Conservation (phyloP, 2,888 invertebrate genomes). For the Temnothorax ravouxi region DNA sequence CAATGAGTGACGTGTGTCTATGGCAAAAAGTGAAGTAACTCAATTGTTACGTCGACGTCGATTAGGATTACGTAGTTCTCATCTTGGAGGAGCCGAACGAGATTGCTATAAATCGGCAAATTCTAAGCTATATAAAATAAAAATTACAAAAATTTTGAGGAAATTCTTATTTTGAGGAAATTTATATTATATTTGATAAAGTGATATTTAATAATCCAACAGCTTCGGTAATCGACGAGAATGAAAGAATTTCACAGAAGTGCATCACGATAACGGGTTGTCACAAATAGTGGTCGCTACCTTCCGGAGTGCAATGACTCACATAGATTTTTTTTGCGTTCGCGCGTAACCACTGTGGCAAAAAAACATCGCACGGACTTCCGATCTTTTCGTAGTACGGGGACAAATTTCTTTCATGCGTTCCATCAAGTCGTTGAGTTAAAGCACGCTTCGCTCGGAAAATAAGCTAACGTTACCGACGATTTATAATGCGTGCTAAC, state of each 20-base stretch:
- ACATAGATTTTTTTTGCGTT: conserved; percentile 60
- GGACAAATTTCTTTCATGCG: conserved; percentile 55
- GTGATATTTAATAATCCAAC: background rate
- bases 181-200: background rate
- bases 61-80: conserved; percentile 34
- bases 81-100: conserved; percentile 5
- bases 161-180: too few species aligned
- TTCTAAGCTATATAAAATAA: background rate
- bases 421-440: conserved; percentile 18
- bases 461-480: conserved; percentile 28
- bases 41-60: conserved; percentile 22
- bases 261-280: background rate
- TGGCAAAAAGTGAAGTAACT: conserved; percentile 45
- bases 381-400: conserved; percentile 42
- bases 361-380: conserved; percentile 52
- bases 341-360: conserved; percentile 62
- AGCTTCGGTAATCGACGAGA: background rate
- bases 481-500: background rate
- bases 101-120: background rate
- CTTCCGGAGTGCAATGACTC: conserved; percentile 60
- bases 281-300: background rate
- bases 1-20: conserved; percentile 38
- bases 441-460: background rate
- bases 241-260: background rate
- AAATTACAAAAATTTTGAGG: background rate